These are phyloP conservation scores for Aplocera efformata DNA, from an alignment of 2,888 invertebrate genomes.

Conservation along the genomic window DNA sequence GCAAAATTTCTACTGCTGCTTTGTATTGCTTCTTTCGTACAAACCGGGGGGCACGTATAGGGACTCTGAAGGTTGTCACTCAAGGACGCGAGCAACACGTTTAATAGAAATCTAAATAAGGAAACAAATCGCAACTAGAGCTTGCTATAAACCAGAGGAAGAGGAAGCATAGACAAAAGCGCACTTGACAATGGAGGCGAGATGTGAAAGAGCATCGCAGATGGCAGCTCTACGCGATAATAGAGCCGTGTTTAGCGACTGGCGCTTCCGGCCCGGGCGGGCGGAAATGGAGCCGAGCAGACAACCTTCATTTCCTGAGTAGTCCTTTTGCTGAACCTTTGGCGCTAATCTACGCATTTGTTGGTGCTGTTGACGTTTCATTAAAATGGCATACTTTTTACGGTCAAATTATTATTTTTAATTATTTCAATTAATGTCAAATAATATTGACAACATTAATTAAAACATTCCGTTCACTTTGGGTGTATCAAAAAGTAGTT, in stretches of 20 bases:
- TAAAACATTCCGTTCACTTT: too few species aligned
- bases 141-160: constrained; percentile 4
- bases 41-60: too few species aligned
- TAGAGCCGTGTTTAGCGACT: constrained; percentile 54
- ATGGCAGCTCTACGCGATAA: constrained; percentile 54
- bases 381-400: too few species aligned
- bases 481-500: too few species aligned
- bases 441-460: too few species aligned
- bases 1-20: too few species aligned
- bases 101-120: too few species aligned
- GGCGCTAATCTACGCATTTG: constrained; percentile 25
- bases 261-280: constrained; percentile 50
- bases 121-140: constrained; percentile 8
- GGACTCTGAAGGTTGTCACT: too few species aligned
- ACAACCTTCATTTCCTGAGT: constrained; percentile 71
- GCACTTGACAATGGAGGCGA: constrained; percentile 44
- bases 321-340: constrained; percentile 48
- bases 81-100: too few species aligned
- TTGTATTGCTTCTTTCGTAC: too few species aligned
- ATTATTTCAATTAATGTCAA: too few species aligned
- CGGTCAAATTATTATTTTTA: too few species aligned
- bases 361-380: constrained; percentile 31
- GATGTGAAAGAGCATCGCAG: constrained; percentile 48
- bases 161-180: constrained; percentile 33
- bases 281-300: constrained; percentile 66